Percentiles rank a stretch among this genome's conserved stretches.
These are phyloP conservation scores for Drosophila bocqueti DNA, from an alignment of 1,140 invertebrate species.

Conservation along the genomic window DNA sequence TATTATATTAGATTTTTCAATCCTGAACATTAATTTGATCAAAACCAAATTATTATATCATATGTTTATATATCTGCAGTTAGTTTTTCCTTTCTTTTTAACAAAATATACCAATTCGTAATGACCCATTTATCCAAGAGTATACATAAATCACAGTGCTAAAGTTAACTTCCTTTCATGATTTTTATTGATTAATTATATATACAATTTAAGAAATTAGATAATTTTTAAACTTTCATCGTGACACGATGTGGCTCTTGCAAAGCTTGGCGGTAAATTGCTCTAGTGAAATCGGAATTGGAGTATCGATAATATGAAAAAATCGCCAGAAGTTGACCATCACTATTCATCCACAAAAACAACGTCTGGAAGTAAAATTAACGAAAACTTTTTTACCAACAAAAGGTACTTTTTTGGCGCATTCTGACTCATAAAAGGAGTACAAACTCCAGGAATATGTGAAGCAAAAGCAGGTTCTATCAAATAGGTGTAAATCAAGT, in stretches of 20 bases:
- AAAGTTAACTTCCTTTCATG: too few species aligned
- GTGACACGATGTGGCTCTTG: not conserved
- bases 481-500: not conserved
- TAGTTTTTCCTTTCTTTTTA: too few species aligned
- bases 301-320: not conserved
- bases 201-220: too few species aligned
- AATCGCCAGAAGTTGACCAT: conserved; percentile 8
- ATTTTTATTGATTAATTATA: too few species aligned
- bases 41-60: too few species aligned
- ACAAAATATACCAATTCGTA: too few species aligned
- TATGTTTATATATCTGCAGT: too few species aligned
- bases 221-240: not conserved
- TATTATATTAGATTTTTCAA: too few species aligned
- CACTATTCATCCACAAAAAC: conserved; percentile 50
- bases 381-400: conserved; percentile 34
- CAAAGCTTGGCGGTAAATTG: not conserved
- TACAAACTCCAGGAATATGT: not conserved
- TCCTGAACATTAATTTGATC: too few species aligned
- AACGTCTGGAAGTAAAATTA: conserved; percentile 51
- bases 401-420: conserved; percentile 21
- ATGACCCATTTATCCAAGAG: too few species aligned
- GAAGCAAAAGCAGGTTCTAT: not conserved
- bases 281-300: not conserved
- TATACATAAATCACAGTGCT: too few species aligned
- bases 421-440: conserved; percentile 8